Evolutionary conservation across 2,797 vertebrate species (phyloP).

Genomic region (Nyctalus aviator): DNA sequence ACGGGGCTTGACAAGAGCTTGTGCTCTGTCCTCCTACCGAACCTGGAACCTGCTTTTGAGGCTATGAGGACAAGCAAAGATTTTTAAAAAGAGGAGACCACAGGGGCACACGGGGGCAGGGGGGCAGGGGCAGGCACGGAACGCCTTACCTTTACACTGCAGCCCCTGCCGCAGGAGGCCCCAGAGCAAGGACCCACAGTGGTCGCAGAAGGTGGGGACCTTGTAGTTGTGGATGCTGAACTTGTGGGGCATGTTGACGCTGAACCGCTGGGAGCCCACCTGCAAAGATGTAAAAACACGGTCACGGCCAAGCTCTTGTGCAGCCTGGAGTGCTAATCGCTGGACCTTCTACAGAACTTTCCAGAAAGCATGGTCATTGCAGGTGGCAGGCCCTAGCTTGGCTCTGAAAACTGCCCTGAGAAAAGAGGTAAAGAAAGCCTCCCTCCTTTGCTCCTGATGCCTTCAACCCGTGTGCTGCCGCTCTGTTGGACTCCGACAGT

Average conservation of each 20-base stretch:
- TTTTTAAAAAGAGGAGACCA: not conserved
- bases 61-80: not conserved
- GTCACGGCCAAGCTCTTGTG: not conserved
- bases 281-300: conserved; percentile 85
- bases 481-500: not conserved
- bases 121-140: rapidly evolving
- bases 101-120: rapidly evolving
- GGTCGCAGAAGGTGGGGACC: conserved; percentile 98
- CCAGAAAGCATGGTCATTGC: not conserved
- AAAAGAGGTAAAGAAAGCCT: not conserved
- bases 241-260: conserved; percentile 98
- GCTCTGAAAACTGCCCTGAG: conserved; percentile 54
- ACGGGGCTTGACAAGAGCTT: rapidly evolving
- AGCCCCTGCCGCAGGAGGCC: conserved; percentile 97
- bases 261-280: conserved; percentile 97
- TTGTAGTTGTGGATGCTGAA: conserved; percentile 99
- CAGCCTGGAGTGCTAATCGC: not conserved
- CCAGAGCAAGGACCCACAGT: conserved; percentile 98
- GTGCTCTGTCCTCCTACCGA: not conserved
- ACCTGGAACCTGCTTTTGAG: not conserved
- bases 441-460: not conserved
- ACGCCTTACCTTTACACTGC: conserved; percentile 97
- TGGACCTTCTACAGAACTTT: not conserved
- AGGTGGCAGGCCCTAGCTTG: not conserved
- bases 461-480: not conserved